These are phyloP conservation scores for Dicaeum eximium DNA, from an alignment of 2,113 vertebrate genomes.

Conservation along the genomic window DNA sequence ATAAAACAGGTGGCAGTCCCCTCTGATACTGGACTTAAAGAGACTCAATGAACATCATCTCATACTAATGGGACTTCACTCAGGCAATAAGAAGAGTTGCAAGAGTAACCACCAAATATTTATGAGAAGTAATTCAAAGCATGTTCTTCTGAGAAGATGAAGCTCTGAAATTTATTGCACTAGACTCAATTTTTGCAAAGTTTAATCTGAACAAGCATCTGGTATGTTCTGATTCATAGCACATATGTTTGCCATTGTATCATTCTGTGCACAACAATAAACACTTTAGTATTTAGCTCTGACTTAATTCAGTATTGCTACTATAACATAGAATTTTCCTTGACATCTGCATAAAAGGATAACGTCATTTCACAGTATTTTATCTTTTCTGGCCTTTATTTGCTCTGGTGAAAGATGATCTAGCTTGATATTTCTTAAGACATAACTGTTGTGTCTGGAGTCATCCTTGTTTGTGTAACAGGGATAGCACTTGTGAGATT, in stretches of 20 bases:
- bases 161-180: neutral
- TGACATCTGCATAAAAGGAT: neutral
- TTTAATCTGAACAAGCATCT: neutral
- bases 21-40: neutral
- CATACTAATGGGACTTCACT: neutral
- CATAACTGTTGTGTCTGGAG: conserved; percentile 21
- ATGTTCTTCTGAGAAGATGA: conserved; percentile 11
- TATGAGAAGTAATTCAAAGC: neutral
- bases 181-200: neutral
- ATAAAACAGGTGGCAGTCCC: conserved; percentile 12
- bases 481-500: neutral
- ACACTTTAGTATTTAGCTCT: neutral
- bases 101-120: conserved; percentile 21
- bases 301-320: neutral
- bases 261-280: neutral
- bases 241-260: neutral
- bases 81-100: conserved; percentile 42
- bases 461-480: conserved; percentile 7
- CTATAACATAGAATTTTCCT: neutral
- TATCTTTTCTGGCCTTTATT: neutral
- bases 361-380: neutral
- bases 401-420: neutral
- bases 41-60: neutral
- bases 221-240: neutral
- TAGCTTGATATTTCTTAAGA: conserved; percentile 8